Evolutionary conservation across 2,888 invertebrate species (phyloP), one percentile per base, ranked within the genome.

Genomic region (Cheilosia variabilis): DNA sequence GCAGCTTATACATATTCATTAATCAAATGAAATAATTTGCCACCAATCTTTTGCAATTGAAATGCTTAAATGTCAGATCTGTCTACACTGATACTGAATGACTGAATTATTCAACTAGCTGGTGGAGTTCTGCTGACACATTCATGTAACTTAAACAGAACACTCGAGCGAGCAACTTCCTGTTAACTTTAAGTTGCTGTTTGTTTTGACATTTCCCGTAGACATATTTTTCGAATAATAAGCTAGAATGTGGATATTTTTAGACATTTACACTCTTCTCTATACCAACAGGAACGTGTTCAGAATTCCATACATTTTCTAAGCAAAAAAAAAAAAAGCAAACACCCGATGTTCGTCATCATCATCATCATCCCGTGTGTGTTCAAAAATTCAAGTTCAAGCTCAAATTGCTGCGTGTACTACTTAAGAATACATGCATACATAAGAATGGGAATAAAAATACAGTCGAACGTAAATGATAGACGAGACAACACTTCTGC

Each of bases 311-410:
- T 53, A 62, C 17, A 68, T 68, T 73, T 73, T 45, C 41, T 22
- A 7, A 17, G 17, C 13, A 63, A 31, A 55, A 34, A 13, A 37
- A 34, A 3, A 37, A 10, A 37, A 37, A 13, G 0, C 10, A 13
- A 37, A 13, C 13, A 37, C 37, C 43, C 55, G 37, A 31, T 41
- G 63, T 55, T 77, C 53, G 68, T 68, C 68, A 57, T 71, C 55
- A 41, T 37, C 62, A 50, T 47, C 53, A 75, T 65, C 57, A 57
- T 52, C 57, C 31, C 27, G 57, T 47, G 52, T 45, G 52, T 57
- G 43, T 53, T 60, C 41, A 47, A 63, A 76, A 71, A 47, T 68
- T 82, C 72, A 77, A 82, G 77, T 77, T 82, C 77, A 77, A 77
- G 77, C 60, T 62, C 66, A 72, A 77, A 50, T 77, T 37, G 34